Evolutionary conservation across 2,797 vertebrate genomes (phyloP).

Genomic region (Trachops cirrhosus): DNA sequence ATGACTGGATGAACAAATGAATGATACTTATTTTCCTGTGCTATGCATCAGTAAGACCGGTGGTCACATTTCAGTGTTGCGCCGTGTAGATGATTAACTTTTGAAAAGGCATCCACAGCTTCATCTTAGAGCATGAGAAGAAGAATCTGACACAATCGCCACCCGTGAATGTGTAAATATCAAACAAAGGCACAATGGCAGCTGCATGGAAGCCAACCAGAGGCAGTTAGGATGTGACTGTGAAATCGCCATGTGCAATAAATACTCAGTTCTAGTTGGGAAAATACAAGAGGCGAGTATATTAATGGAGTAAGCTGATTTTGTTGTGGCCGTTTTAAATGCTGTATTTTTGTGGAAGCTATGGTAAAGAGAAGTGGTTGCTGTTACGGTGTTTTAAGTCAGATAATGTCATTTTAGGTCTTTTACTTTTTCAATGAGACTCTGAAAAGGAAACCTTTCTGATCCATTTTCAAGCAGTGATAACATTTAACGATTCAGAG

Average conservation of each 20-base stretch:
- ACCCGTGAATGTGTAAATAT: background rate
- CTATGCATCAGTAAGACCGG: background rate
- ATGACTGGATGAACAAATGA: background rate
- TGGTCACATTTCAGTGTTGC: background rate
- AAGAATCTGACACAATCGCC: background rate
- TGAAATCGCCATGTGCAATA: background rate
- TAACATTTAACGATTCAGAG: constrained; percentile 24
- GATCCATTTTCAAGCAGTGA: constrained; percentile 5
- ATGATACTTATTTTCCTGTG: background rate
- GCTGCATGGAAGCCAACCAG: background rate
- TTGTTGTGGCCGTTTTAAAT: background rate
- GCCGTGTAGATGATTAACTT: background rate
- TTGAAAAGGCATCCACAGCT: background rate
- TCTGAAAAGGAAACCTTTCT: constrained; percentile 40
- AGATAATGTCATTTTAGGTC: background rate
- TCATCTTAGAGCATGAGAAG: background rate
- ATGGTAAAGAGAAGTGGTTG: background rate
- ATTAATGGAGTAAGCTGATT: background rate
- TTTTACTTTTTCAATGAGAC: constrained; percentile 29
- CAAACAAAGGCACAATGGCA: background rate
- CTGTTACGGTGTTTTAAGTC: background rate
- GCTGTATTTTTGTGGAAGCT: background rate
- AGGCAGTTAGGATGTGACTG: background rate
- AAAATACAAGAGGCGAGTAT: background rate
- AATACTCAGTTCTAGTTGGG: background rate